Evolutionary conservation across 2,113 vertebrate genomes (phyloP), one percentile per base, ranked within the genome.

Genomic region (Ceyx melanurus): DNA sequence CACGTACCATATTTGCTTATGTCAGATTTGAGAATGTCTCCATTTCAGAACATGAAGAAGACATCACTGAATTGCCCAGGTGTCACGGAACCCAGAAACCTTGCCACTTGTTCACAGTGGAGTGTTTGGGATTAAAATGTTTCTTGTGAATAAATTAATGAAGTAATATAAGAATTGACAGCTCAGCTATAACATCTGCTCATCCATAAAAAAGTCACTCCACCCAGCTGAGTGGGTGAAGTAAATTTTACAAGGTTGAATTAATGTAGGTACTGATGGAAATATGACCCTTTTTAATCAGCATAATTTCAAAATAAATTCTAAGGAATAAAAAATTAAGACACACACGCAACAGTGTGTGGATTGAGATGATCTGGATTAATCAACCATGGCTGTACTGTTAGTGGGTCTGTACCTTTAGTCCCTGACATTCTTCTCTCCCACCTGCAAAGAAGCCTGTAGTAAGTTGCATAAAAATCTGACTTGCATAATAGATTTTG

Each of bases 181-280:
- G 91, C 89, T 96, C 82, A 88, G 91, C 89, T 93, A 64, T 89
- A 94, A 77, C 78, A 87, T 67, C 54, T 91, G 56, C 82, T 96
- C 78, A 91, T 76, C 87, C 89, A 92, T 91, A 83, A 93, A 93
- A 78, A 67, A 94, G 85, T 77, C 60, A 86, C 92, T 92, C 94
- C 94, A 95, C 95, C 94, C 91, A 96, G 72, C 48, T 91, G 95
- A 94, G 94, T 94, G 75, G 56, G 84, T 88, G 89, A 92, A 91
- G 89, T 80, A 87, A 93, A 92, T 93, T 88, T 93, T 93, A 89
- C 75, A 89, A 86, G 82, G 82, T 48, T 74, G 82, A 94, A 86
- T 86, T 89, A 92, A 86, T 48, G 42, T 56, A 83, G 48, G 56
- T 88, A 91, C 43, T 95, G 94, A 96, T 85, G 61, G 91, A 95